Percentiles rank a stretch among this genome's conserved stretches.
Evolutionary conservation across 2,888 invertebrate genomes (phyloP).

Genomic region (Melitaea athalia): DNA sequence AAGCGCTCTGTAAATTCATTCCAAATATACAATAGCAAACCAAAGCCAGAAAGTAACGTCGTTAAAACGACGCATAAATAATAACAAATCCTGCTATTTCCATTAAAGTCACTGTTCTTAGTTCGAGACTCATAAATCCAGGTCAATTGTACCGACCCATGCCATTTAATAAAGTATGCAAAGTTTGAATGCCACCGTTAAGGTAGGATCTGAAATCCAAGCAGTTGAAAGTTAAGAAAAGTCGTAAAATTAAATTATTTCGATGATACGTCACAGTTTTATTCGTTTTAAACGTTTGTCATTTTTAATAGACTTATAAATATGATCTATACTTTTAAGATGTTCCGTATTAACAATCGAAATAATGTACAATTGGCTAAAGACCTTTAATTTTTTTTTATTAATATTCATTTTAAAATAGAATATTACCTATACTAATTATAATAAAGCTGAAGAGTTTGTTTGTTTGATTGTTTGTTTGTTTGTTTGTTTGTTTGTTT

Average conservation of each 20-base stretch:
- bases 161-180: constrained; percentile 25
- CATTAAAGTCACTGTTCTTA: constrained; percentile 10
- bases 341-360: too few species aligned
- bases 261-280: constrained; percentile 13
- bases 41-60: background rate
- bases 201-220: constrained; percentile 17
- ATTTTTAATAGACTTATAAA: background rate
- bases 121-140: constrained; percentile 19
- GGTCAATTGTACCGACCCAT: constrained; percentile 24
- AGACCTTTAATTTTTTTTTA: background rate
- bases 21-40: background rate
- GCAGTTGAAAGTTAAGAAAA: constrained; percentile 15
- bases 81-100: constrained; percentile 4
- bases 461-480: too few species aligned
- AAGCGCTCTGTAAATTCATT: background rate
- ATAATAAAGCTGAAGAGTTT: too few species aligned
- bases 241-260: constrained; percentile 19
- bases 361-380: background rate
- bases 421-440: too few species aligned
- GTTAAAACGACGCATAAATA: constrained; percentile 7
- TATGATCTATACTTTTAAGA: too few species aligned
- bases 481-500: too few species aligned
- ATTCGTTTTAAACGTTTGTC: background rate
- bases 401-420: too few species aligned
- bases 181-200: constrained; percentile 20